Conservation (phyloP, 2,797 vertebrate genomes). For the Orestias chungarensis region DNA sequence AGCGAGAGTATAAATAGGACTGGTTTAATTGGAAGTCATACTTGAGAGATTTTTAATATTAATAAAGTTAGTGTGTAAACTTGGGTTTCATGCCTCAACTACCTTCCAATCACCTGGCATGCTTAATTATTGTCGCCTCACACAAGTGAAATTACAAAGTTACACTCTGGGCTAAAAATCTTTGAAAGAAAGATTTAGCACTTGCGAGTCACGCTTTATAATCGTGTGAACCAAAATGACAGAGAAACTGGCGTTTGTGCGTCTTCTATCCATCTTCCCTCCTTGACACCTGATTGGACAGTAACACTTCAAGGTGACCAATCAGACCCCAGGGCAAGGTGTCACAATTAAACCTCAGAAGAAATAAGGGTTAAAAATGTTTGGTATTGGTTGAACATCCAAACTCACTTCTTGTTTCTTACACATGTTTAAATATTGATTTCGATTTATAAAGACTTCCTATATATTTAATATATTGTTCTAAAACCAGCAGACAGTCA, state of each 20-base stretch:
- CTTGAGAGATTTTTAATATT: constrained; percentile 3
- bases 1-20: background rate
- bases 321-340: too few species aligned
- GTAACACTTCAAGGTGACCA: too few species aligned
- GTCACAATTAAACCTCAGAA: too few species aligned
- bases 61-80: background rate
- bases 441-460: too few species aligned
- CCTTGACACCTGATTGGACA: too few species aligned
- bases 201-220: background rate
- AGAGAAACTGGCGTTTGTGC: background rate
- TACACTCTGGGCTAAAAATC: background rate
- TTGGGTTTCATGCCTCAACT: background rate
- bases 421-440: too few species aligned
- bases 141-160: constrained; percentile 1
- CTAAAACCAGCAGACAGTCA: too few species aligned
- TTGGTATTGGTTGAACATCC: too few species aligned
- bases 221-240: background rate
- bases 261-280: background rate
- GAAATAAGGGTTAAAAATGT: too few species aligned
- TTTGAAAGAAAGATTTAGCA: background rate
- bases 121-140: background rate
- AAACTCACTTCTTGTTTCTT: too few species aligned
- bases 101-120: background rate
- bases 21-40: background rate
- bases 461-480: too few species aligned